A percentile compares a stretch with the other conserved stretches of the same genome.
These are phyloP conservation scores for Elgaria multicarinata DNA, from an alignment of 2,113 vertebrate species.

Conservation along the genomic window DNA sequence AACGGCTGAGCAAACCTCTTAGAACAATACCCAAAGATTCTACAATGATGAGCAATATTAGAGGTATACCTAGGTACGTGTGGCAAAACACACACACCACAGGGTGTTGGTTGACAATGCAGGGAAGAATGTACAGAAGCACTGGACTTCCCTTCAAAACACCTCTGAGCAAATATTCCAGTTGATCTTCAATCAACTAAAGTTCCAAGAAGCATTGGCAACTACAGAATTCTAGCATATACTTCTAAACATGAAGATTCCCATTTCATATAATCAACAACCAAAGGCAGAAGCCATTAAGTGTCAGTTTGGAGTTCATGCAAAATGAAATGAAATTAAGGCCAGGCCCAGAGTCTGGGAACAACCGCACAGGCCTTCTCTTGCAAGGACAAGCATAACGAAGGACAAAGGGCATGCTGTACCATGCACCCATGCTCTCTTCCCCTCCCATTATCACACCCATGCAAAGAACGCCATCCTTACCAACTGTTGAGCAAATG, in stretches of 20 bases:
- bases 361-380: background rate
- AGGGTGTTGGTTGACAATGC: conserved; percentile 36
- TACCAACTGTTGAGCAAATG: background rate
- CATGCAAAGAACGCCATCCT: background rate
- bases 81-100: background rate
- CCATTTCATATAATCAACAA: background rate
- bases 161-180: background rate
- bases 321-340: background rate
- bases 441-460: background rate
- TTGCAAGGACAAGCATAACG: background rate
- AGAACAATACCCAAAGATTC: conserved; percentile 29
- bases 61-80: conserved; percentile 15
- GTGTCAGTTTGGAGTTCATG: too few species aligned
- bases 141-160: background rate
- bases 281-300: too few species aligned
- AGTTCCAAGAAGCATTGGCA: background rate
- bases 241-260: background rate
- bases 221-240: background rate
- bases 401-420: background rate
- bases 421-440: background rate
- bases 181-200: background rate
- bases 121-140: background rate
- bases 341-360: background rate
- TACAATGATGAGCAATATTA: conserved; percentile 55
- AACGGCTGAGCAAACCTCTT: background rate